Evolutionary conservation across 2,113 vertebrate genomes (phyloP), one percentile per base, ranked within the genome.

Genomic region (Odontophorus gujanensis): DNA sequence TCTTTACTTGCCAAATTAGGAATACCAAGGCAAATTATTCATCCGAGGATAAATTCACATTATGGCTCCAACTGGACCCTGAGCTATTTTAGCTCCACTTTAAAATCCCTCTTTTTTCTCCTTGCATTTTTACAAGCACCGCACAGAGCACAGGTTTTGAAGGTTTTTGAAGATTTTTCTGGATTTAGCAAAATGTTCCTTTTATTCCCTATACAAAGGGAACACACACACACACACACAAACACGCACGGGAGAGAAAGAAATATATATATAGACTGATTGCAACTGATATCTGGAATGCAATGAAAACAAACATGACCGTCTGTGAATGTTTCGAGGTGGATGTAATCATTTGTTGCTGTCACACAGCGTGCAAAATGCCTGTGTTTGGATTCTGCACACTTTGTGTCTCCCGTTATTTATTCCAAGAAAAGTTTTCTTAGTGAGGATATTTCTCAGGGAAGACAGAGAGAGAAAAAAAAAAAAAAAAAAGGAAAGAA

Each of bases 1-100:
- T 87, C 72, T 67, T 78, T 82, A 68, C 89, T 91, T 81, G 87
- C 59, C 85, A 96, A 89, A 95, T 74, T 82, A 93, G 71, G 76
- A 86, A 10, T 36, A 45, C 2, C 25, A 16, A 26, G 83, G 53
- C 61, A 96, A 97, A 97, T 87, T 59, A 67, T 93, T 97, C 50
- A 87, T 96, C 92, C 45, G 77, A 92, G 94, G 81, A 79, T 78
- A 59, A 76, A 87, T 83, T 65, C 94, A 59, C 80, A 86, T 96
- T 91, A 90, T 73, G 81, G 36, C 34, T 97, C 67, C 66, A 59
- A 81, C 77, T 6, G 19, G 66, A 81, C 59, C 53, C 59, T 6
- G 30, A 91, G 90, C 80, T 28, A 19, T 74, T 74, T 68, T 34
- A 26, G 61, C n/a, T 62, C 47, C 47, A 58, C 59, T 88, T 90